Evolutionary conservation across 1,140 invertebrate genomes (phyloP).

Genomic region (Philotrypesis tridentata): DNA sequence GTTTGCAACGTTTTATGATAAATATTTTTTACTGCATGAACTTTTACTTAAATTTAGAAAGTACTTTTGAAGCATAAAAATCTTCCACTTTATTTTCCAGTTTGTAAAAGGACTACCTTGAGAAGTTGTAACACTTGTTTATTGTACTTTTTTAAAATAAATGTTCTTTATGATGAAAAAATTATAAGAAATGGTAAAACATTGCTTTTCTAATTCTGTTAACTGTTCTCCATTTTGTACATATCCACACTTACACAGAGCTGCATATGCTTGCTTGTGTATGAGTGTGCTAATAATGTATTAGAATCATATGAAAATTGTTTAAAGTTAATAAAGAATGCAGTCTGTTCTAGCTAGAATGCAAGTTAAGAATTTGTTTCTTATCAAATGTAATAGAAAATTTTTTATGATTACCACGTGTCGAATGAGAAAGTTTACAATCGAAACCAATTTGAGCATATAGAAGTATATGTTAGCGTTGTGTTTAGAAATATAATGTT

Average conservation of each 20-base stretch:
- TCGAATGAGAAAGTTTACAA: constrained; percentile 61
- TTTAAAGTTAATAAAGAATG: constrained; percentile 43
- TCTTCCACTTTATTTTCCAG: not conserved
- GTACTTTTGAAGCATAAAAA: not conserved
- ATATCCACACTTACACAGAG: not conserved
- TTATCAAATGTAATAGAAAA: constrained; percentile 64
- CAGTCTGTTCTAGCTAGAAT: constrained; percentile 49
- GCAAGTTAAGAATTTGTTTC: constrained; percentile 36
- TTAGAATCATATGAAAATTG: constrained; percentile 50
- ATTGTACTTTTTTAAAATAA: constrained; percentile 3
- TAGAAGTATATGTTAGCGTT: constrained; percentile 72
- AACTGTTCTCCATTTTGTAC: constrained; percentile 49
- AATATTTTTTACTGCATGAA: not conserved
- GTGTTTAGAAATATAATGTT: constrained; percentile 72
- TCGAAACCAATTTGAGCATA: constrained; percentile 62
- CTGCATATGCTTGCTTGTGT: constrained; percentile 46
- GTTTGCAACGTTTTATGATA: not conserved
- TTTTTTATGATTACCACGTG: constrained; percentile 65
- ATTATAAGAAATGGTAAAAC: not conserved
- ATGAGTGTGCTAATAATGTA: constrained; percentile 61
- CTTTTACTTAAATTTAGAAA: not conserved
- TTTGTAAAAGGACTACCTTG: constrained; percentile 5
- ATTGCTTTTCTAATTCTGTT: constrained; percentile 42
- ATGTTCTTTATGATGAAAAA: constrained; percentile 4
- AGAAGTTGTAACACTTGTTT: not conserved